Evolutionary conservation across 37 sponge, comb jelly and placozoan species (phyloP), one percentile per base, ranked within the genome.

Genomic region (Amphimedon queenslandica): DNA sequence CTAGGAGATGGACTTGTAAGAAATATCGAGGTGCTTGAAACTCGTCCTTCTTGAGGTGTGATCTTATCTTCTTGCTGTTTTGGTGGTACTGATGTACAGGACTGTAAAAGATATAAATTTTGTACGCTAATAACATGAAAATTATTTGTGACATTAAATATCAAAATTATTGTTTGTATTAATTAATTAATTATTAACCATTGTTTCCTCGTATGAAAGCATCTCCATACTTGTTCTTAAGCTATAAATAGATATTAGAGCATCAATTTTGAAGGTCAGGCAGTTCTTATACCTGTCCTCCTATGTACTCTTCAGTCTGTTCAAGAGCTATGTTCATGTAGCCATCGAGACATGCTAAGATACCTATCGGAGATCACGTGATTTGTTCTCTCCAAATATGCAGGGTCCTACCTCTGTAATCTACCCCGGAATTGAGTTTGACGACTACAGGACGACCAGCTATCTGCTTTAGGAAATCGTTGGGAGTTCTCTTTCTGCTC

Each of bases 271-370:
- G n/a, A 11, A 20, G 29, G 53, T 47, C 40, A 1, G 4, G 8
- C 6, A 33, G 32, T 11, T 21, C 37, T 39, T 56, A 37, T 57
- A 89, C 90, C 73, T 92, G 90, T 37, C 99, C 99, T 70, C 95
- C 92, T 40, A 98, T 88, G 65, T 98, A 98, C 74, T 98, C 99
- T 66, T 98, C 99, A 27, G 99, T 98, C 77, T 98, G 99, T 63
- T 98, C 99, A 66, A 98, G 66, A 16, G 96, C 96, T 40, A 98
- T 95, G 77, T 98, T 98, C 99, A 98, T 98, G 66, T 94, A 98
- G 27, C 99, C 96, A 80, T 91, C 93, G 36, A 95, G 80, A 42
- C 96, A 92, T 21, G 89, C 82, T 1, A 95, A 74, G 6, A 95
- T 87, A 64, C 94, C 94, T 93, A 58, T 34, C 71, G 28, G 18